Evolutionary conservation across 2,113 vertebrate species (phyloP), one percentile per base, ranked within the genome.

Genomic region (Rafetus swinhoei): DNA sequence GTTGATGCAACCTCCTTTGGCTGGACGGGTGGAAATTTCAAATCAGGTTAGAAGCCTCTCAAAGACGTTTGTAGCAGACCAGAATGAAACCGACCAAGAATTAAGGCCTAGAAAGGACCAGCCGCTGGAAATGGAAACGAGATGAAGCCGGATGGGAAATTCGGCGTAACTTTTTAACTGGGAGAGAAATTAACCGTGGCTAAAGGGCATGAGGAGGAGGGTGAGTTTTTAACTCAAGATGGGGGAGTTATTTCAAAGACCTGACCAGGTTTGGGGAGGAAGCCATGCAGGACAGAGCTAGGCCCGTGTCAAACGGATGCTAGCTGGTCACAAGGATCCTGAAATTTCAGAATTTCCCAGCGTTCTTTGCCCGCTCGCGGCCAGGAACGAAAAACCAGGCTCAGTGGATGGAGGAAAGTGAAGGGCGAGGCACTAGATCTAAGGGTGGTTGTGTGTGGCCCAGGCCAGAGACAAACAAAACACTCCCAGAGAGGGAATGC

Each of bases 241-340:
- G 13, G 27, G 27, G 10, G 29, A 4, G 14, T 29, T 62, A 13
- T 27, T 25, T 7, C 60, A 16, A 65, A 32, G 13, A 65, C 32
- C 29, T 32, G 62, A 29, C 29, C 27, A 29, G 24, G 24, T 24
- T 60, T 10, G 24, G 25, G 4, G 25, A 62, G 62, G 14, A 65
- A 4, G 32, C 7, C 3, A 4, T 0, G 1, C 29, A n/a, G 7
- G 29, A 12, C 32, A 65, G 29, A 3, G 3, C 62, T 15, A 65
- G 62, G 29, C 29, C 62, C 14, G 15, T 3, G 3, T 65, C 29
- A 65, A 32, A n/a, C 14, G 18, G 7, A 4, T 7, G 29, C 56
- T 57, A 24, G 45, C 45, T 45, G 56, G 32, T 15, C 62, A n/a
- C 62, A 65, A 32, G 4, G 62, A 32, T n/a, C 62, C 62, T n/a